Base-by-base conservation (phyloP, 1,140 invertebrate species). In the Polyergus mexicanus region DNA sequence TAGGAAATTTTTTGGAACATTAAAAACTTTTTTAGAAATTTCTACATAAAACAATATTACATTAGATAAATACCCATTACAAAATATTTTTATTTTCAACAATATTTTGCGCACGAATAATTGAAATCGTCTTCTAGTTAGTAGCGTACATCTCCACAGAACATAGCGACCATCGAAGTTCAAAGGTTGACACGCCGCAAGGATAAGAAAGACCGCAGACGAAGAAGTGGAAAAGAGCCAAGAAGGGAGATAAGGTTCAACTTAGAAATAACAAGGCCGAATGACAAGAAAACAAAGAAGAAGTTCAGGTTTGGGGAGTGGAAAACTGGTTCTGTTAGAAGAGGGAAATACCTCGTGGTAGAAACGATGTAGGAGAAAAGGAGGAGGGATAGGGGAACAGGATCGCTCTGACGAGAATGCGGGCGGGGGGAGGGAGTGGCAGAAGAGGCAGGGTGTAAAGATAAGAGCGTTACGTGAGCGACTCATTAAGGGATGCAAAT, bases 401-500 rank as follows among this genome's bases (percentile, higher is more conserved):
- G 81, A 86, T 89, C 60, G 86, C 28, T 71, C 32, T 66, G 65
- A 32, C 44, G 65, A 47, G 25, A 72, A 41, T 56, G 83, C 77
- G 68, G 63, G 47, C 47, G 1, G 68, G 35, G 54, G 19, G 3
- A 47, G 25, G 51, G 83, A 47, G 62, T 47, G 38, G 47, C 47
- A 51, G 47, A 3, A 51, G 68, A 86, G 86, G 28, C 68, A 89
- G 78, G 84, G 87, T 88, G 90, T 88, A 90, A 89, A 94, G 93
- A 94, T 94, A 94, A 94, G 93, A 88, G 90, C 90, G 90, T 90
- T 92, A 93, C 92, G 93, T 90, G 93, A 93, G 92, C 92, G 90
- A 92, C 93, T 94, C 94, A 93, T 94, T 94, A 94, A 94, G 93
- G 93, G 93, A 94, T 94, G 94, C 94, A 94, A 94, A 94, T 94